Evolutionary conservation across 2,113 vertebrate genomes (phyloP).

Genomic region (Cyphomyrus discorhynchus): DNA sequence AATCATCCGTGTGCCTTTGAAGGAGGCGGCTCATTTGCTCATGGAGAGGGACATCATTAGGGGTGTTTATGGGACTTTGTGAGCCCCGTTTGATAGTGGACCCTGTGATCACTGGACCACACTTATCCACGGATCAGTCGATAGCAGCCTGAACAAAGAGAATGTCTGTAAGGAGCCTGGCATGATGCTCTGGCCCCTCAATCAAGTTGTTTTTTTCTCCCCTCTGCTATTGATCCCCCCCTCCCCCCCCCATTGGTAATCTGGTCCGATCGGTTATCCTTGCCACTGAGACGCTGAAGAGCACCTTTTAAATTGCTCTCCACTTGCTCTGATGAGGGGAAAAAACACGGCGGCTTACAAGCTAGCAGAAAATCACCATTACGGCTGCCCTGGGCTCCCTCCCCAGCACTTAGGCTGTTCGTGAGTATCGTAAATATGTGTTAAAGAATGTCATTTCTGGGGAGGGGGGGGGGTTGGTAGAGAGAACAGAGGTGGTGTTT

Average conservation of each 20-base stretch:
- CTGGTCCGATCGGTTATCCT: constrained; percentile 18
- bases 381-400: not conserved
- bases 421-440: constrained; percentile 2
- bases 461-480: constrained; percentile 15
- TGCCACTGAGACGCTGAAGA: constrained; percentile 16
- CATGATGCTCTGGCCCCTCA: not conserved
- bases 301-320: constrained; percentile 26
- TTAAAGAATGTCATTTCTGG: not conserved
- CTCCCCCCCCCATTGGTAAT: constrained; percentile 3
- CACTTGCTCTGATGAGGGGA: not conserved
- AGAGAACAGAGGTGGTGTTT: constrained; percentile 21
- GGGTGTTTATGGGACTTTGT: constrained; percentile 27
- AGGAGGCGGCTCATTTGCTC: constrained; percentile 1
- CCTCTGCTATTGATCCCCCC: constrained; percentile 13
- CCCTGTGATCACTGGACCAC: not conserved
- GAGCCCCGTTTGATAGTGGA: not conserved
- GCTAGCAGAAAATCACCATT: constrained; percentile 1
- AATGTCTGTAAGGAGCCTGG: constrained; percentile 22
- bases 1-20: not conserved
- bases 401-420: not conserved
- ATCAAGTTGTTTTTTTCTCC: constrained; percentile 33
- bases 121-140: constrained; percentile 20
- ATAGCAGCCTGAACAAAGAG: constrained; percentile 26
- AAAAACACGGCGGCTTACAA: constrained; percentile 12
- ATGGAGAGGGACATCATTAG: constrained; percentile 27